A percentile compares a stretch with the other conserved stretches of the same genome.
Conservation (phyloP, 2,888 invertebrate species). For the Macrostomum cliftonense region DNA sequence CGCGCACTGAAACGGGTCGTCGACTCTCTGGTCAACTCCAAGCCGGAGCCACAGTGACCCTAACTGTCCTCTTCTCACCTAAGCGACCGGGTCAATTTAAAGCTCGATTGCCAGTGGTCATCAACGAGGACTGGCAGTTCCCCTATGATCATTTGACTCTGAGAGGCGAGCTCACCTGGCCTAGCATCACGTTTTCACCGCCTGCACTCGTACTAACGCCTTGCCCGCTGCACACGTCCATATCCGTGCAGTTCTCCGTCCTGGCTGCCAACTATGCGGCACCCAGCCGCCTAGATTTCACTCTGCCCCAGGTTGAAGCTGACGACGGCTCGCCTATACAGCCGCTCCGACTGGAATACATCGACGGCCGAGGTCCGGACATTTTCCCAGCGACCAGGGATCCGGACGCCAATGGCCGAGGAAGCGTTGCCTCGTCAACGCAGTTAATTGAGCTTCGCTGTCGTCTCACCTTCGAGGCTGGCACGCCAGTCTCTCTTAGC, state of each 20-base stretch:
- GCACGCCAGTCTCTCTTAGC: constrained; percentile 27
- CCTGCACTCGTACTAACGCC: constrained; percentile 30
- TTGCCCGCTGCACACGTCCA: constrained; percentile 27
- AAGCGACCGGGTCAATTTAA: constrained; percentile 23
- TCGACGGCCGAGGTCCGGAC: constrained; percentile 10
- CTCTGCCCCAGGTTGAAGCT: constrained; percentile 25
- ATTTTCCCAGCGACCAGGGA: too few relatives aligned
- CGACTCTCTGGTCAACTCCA: too few relatives aligned
- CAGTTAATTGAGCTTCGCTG: not conserved
- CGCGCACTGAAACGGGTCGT: too few relatives aligned
- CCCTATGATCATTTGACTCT: constrained; percentile 30
- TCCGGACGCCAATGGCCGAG: too few relatives aligned
- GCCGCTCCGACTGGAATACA: constrained; percentile 27
- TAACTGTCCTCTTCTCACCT: constrained; percentile 11
- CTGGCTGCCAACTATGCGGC: constrained; percentile 24
- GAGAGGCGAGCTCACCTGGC: constrained; percentile 24
- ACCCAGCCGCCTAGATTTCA: constrained; percentile 17
- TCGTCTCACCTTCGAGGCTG: constrained; percentile 19
- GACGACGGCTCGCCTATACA: constrained; percentile 26
- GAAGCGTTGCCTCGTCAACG: too few relatives aligned
- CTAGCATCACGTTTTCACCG: constrained; percentile 32
- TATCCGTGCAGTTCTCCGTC: constrained; percentile 23
- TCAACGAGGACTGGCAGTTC: constrained; percentile 25
- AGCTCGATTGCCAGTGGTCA: constrained; percentile 24
- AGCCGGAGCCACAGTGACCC: too few relatives aligned